These are phyloP conservation scores for Papio anubis DNA, from an alignment of 2,113 vertebrate genomes.

Conservation along the genomic window DNA sequence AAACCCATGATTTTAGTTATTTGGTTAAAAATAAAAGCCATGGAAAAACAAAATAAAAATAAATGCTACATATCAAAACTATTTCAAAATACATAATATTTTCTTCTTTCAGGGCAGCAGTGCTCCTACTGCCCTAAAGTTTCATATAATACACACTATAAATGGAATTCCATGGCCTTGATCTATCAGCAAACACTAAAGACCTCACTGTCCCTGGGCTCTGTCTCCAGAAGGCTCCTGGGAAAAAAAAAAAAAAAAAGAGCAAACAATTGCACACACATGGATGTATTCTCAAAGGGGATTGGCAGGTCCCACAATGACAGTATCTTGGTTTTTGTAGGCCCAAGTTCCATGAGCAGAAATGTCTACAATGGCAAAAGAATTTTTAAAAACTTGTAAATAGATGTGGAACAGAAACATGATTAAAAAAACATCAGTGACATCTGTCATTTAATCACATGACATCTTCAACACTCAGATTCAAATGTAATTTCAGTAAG, in stretches of 20 bases:
- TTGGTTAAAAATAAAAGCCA: neutral
- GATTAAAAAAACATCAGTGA: neutral
- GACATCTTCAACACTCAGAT: neutral
- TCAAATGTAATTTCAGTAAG: neutral
- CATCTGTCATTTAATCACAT: neutral
- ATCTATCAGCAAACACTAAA: neutral
- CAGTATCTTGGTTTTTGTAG: neutral
- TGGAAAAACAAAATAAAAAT: slow-evolving; percentile 20
- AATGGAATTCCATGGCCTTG: slow-evolving; percentile 7
- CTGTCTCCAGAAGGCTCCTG: neutral
- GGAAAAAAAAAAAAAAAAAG: neutral
- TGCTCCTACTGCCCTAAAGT: neutral
- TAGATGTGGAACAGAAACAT: neutral
- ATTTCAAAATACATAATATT: slow-evolving; percentile 18
- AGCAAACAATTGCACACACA: neutral
- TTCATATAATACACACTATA: neutral
- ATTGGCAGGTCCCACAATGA: neutral
- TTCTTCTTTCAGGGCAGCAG: slow-evolving; percentile 17
- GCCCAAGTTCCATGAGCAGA: neutral
- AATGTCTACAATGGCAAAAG: neutral
- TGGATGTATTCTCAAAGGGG: neutral
- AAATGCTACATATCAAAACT: slow-evolving; percentile 9
- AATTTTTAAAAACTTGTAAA: neutral
- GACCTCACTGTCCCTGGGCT: neutral
- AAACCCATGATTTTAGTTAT: neutral